A percentile compares a stretch with the other conserved stretches of the same genome.
Conservation (phyloP, 1,140 invertebrate genomes). For the Ceratina australensis region DNA sequence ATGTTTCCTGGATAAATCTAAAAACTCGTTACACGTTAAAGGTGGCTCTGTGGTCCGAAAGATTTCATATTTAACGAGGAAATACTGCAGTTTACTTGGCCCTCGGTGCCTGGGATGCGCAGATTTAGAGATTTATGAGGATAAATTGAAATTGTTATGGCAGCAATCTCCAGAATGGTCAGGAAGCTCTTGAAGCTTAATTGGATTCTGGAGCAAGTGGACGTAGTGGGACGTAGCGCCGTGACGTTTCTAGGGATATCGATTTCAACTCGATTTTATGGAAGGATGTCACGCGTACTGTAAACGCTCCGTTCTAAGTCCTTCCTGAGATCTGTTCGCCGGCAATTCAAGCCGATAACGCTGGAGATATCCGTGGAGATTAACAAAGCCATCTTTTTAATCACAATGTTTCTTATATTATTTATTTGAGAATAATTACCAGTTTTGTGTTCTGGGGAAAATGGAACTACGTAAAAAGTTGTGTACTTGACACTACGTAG, state of each 20-base stretch:
- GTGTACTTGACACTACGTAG: not conserved
- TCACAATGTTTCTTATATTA: no score
- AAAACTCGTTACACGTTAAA: no score
- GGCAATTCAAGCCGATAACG: not conserved
- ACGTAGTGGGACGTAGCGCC: not conserved
- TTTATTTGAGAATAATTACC: no score
- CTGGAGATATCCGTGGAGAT: not conserved
- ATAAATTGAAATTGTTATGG: slow-evolving; percentile 44
- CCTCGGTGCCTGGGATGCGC: not conserved
- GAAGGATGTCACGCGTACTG: slow-evolving; percentile 32
- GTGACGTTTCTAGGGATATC: slow-evolving; percentile 38
- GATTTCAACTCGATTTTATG: slow-evolving; percentile 37
- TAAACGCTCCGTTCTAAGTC: slow-evolving; percentile 11
- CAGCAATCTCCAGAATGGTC: slow-evolving; percentile 39
- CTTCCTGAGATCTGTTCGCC: not conserved
- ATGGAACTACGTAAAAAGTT: not conserved
- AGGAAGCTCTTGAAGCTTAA: slow-evolving; percentile 52
- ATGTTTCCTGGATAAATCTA: no score
- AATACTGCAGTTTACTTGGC: not conserved
- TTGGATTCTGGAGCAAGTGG: slow-evolving; percentile 46
- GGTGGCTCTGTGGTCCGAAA: no score
- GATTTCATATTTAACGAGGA: no score
- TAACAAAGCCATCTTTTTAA: not conserved
- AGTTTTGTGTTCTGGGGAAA: no score
- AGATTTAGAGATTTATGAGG: slow-evolving; percentile 27